Base-by-base conservation (phyloP, 2,113 vertebrate species). In the Pterocles burchelli region DNA sequence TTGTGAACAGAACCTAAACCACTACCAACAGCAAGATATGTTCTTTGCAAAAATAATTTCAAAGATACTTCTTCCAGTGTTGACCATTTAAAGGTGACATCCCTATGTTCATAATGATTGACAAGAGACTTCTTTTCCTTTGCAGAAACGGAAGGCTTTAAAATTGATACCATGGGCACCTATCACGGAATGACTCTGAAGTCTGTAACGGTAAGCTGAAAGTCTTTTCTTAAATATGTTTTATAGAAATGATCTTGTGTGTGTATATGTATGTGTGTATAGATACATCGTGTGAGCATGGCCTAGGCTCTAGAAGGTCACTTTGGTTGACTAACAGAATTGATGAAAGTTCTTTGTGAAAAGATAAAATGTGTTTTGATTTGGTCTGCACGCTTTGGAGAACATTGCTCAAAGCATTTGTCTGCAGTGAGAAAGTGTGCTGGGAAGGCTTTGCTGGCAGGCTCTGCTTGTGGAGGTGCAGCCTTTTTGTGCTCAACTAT, bases 101-200 rank as follows among this genome's bases (percentile, higher is more conserved):
- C 24, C 25, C 34, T 52, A 2, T n/a, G 26, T 34, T 75, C 36
- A 6, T 49, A 33, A 45, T 43, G 65, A 54, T 77, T 93, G 91
- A 96, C 51, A 38, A 18, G 36, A 79, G 46, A 11, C 11, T 21
- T 21, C 46, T 46, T 85, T 93, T 77, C 33, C 45, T 95, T 91
- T 95, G 18, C 90, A 99, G 99, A 99, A 98, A 99, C 99, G 45
- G 99, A 99, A 97, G 99, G 99, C 81, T 99, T 99, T 97, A 99
- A 99, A 96, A 99, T 99, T 33, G 99, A 99, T 94, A 99, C 99
- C 12, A 99, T 99, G 99, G 99, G 99, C 45, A 99, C 99, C 31
- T 99, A 99, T 97, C 99, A 99, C 5, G 99, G 99, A 66, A 99
- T 99, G 99, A 99, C 99, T 8, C 97, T 99, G 92, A 99, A 99